phyloP scores from a whole-genome alignment of 2,888 invertebrate species.

The Slavum lentiscoides region DNA sequence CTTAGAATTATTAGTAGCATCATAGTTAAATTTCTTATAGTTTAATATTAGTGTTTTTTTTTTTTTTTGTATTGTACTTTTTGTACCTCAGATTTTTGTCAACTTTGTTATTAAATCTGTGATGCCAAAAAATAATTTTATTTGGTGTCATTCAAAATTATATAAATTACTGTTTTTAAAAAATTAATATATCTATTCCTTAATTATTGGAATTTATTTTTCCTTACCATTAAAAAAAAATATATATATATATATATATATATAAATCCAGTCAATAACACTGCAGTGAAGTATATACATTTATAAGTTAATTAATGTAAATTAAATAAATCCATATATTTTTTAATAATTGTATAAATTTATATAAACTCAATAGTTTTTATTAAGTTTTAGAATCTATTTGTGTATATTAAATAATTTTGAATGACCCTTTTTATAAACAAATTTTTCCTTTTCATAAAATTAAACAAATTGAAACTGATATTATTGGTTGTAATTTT shows the following conservation, averaged over 20 bases:
- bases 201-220: background rate
- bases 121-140: constrained; percentile 41
- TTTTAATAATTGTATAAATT: constrained; percentile 34
- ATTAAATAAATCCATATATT: constrained; percentile 27
- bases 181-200: constrained; percentile 21
- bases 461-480: constrained; percentile 21
- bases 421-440: constrained; percentile 44
- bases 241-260: constrained; percentile 18
- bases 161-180: constrained; percentile 33
- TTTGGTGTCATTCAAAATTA: constrained; percentile 52
- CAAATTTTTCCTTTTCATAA: constrained; percentile 6
- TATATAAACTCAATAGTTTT: constrained; percentile 17
- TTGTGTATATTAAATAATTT: constrained; percentile 42
- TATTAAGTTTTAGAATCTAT: constrained; percentile 41
- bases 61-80: constrained; percentile 26
- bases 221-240: background rate
- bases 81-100: constrained; percentile 42
- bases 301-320: constrained; percentile 12
- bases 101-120: constrained; percentile 46
- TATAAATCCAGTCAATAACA: background rate
- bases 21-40: constrained; percentile 48
- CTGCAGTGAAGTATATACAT: constrained; percentile 10
- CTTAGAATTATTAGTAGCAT: constrained; percentile 31
- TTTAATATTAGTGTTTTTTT: constrained; percentile 46
- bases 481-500: constrained; percentile 32